Conservation (phyloP, 2,797 vertebrate species). For the Scolopax rusticola region DNA sequence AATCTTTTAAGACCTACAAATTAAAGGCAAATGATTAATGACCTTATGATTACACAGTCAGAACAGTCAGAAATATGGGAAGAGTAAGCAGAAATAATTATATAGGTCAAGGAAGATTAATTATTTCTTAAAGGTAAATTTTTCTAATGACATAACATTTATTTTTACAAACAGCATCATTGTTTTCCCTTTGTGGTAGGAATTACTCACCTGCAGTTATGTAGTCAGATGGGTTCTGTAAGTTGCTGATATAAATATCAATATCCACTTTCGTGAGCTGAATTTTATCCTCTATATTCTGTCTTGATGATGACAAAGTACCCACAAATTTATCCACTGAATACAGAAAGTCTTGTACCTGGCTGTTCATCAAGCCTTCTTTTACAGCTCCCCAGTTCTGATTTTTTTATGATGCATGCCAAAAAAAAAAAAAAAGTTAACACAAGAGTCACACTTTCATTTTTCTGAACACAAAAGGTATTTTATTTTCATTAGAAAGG, state of each 20-base stretch:
- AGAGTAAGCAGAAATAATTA: not conserved
- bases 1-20: not conserved
- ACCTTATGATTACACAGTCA: not conserved
- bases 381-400: conserved; percentile 83
- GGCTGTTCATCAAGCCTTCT: conserved; percentile 73
- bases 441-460: not conserved
- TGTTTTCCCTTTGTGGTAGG: not conserved
- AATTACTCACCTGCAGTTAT: conserved; percentile 78
- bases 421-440: not conserved
- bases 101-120: not conserved
- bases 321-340: conserved; percentile 81
- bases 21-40: not conserved
- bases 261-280: conserved; percentile 72
- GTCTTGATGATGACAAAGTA: conserved; percentile 79
- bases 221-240: conserved; percentile 82
- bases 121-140: not conserved
- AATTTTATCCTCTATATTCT: conserved; percentile 82
- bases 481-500: not conserved
- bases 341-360: conserved; percentile 82
- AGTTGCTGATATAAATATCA: conserved; percentile 70
- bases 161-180: not conserved
- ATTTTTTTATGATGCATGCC: not conserved
- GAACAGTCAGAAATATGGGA: not conserved
- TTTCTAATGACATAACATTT: not conserved
- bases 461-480: not conserved